These are phyloP conservation scores for Xylocopa sonorina DNA, from an alignment of 1,140 invertebrate species.

Conservation along the genomic window DNA sequence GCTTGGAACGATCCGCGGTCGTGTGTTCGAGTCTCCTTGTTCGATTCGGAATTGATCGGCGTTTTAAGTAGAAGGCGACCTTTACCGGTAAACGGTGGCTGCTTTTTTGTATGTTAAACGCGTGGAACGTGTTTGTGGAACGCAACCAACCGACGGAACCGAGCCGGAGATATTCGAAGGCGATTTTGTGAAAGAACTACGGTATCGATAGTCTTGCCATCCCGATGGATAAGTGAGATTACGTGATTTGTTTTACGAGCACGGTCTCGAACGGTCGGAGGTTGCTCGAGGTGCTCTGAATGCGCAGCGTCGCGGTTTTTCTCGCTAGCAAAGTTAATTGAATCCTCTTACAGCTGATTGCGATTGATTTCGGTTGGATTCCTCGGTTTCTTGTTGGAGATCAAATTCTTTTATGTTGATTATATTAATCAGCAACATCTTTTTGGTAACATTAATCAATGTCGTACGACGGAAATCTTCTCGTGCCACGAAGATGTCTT, in stretches of 20 bases:
- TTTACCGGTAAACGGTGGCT: neutral
- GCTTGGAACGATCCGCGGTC: neutral
- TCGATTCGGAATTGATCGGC: neutral
- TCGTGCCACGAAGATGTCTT: too few species aligned
- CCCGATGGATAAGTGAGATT: neutral
- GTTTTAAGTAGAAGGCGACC: neutral
- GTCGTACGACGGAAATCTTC: too few species aligned
- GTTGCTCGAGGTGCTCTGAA: neutral
- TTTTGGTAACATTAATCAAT: too few species aligned
- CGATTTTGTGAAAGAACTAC: neutral
- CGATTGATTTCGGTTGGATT: too few species aligned
- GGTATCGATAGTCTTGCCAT: neutral
- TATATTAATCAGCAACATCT: too few species aligned
- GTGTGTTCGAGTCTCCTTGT: neutral
- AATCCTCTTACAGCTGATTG: too few species aligned
- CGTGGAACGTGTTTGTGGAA: slow-evolving; percentile 2
- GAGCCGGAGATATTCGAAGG: neutral
- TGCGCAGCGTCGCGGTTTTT: neutral
- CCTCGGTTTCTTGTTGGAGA: too few species aligned
- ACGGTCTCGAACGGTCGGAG: neutral
- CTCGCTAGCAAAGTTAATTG: neutral
- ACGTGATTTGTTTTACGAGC: slow-evolving; percentile 15
- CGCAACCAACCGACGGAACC: neutral
- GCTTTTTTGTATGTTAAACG: slow-evolving; percentile 12
- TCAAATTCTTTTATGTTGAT: neutral